Percentiles rank a stretch among this genome's conserved stretches.
Conservation (phyloP, 2,888 invertebrate species). For the Cantharis rufa region DNA sequence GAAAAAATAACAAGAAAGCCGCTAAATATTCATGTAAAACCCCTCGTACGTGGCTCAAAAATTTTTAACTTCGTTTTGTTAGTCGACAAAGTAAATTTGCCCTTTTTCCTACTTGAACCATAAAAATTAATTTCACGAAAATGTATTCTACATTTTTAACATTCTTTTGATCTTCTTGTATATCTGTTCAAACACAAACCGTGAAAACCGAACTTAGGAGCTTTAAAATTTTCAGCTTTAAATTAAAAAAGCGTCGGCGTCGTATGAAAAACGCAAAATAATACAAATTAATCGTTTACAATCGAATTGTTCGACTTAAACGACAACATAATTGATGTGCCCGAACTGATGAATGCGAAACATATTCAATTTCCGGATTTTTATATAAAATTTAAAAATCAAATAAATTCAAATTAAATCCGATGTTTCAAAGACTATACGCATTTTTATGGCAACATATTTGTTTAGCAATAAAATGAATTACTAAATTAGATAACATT, state of each 20-base stretch:
- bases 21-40: no score
- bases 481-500: not conserved
- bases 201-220: not conserved
- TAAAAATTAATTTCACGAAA: not conserved
- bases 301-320: not conserved
- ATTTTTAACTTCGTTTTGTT: not conserved
- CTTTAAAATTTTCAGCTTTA: no score
- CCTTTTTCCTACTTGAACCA: not conserved
- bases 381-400: not conserved
- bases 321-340: not conserved
- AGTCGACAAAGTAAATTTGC: not conserved
- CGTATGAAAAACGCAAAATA: not conserved
- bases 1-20: no score
- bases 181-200: not conserved
- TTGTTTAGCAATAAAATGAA: not conserved
- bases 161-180: not conserved
- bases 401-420: not conserved
- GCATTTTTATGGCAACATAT: not conserved
- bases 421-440: not conserved
- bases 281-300: not conserved
- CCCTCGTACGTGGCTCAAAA: no score
- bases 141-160: not conserved
- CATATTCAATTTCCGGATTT: not conserved
- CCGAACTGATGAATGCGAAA: not conserved
- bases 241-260: not conserved